phyloP scores from a whole-genome alignment of 2,888 invertebrate genomes.

The Melangyna quadrimaculata region DNA sequence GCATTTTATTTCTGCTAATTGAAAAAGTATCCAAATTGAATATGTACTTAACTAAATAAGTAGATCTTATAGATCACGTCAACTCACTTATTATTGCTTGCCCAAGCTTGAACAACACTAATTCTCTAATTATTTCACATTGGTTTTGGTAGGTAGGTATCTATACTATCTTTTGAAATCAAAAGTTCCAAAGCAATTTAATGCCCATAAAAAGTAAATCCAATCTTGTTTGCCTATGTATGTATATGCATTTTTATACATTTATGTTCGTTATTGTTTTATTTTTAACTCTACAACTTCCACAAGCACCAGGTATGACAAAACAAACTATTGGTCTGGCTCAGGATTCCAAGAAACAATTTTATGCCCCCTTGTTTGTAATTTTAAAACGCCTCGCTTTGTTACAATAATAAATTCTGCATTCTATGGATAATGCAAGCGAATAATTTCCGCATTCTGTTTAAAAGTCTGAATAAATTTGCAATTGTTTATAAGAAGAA shows the following conservation, averaged over 20 bases:
- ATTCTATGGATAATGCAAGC: conserved; percentile 22
- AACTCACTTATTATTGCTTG: neutral
- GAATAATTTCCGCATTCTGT: conserved; percentile 59
- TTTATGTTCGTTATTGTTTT: neutral
- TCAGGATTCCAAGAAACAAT: conserved; percentile 13
- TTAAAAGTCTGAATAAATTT: conserved; percentile 34
- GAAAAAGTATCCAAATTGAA: neutral
- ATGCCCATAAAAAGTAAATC: conserved; percentile 1
- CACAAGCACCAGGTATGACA: conserved; percentile 9
- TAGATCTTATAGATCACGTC: neutral
- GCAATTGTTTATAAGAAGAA: conserved; percentile 1
- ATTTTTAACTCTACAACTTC: neutral
- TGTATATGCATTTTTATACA: neutral
- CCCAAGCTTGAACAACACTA: neutral
- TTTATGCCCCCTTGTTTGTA: neutral
- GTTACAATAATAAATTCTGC: conserved; percentile 33
- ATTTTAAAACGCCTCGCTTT: conserved; percentile 7
- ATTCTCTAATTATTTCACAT: neutral
- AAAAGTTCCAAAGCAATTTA: conserved; percentile 3
- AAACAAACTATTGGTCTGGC: neutral
- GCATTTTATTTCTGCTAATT: conserved; percentile 16
- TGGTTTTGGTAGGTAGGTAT: neutral
- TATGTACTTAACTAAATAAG: neutral
- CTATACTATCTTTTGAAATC: neutral
- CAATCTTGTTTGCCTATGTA: neutral